Conservation (phyloP, 1,140 invertebrate genomes). For the Leguminivora glycinivorella region DNA sequence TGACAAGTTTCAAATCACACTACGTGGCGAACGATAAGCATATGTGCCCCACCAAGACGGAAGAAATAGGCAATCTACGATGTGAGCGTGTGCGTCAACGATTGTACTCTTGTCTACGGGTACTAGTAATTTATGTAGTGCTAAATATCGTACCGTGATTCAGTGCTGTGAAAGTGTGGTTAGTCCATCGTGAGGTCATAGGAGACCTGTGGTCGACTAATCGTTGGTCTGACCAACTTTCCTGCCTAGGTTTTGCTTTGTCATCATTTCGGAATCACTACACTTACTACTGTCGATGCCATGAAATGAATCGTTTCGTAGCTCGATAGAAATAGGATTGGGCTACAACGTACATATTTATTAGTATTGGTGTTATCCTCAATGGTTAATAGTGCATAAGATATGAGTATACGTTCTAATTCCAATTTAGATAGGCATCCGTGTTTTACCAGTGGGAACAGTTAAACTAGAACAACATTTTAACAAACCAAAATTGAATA, state of each 20-base stretch:
- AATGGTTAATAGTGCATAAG: background rate
- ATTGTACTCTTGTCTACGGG: no score
- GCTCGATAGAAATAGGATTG: no score
- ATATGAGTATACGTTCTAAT: background rate
- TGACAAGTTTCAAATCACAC: no score
- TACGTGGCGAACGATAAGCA: no score
- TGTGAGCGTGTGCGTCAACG: no score
- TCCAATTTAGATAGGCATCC: background rate
- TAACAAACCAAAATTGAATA: background rate
- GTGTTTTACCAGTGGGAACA: background rate
- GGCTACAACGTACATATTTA: no score
- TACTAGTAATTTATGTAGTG: background rate
- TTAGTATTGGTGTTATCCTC: no score
- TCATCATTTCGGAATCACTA: background rate
- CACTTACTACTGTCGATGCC: background rate
- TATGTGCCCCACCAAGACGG: no score
- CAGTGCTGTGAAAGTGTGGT: slow-evolving; percentile 21
- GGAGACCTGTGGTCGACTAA: background rate
- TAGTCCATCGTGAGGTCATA: slow-evolving; percentile 3
- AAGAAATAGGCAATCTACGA: no score
- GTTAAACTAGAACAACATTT: background rate
- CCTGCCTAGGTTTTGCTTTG: background rate
- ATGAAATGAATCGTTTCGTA: no score
- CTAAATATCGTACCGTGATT: slow-evolving; percentile 14
- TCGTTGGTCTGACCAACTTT: slow-evolving; percentile 10